Conservation (phyloP, 2,113 vertebrate species). For the Cricetomys ansorgei region DNA sequence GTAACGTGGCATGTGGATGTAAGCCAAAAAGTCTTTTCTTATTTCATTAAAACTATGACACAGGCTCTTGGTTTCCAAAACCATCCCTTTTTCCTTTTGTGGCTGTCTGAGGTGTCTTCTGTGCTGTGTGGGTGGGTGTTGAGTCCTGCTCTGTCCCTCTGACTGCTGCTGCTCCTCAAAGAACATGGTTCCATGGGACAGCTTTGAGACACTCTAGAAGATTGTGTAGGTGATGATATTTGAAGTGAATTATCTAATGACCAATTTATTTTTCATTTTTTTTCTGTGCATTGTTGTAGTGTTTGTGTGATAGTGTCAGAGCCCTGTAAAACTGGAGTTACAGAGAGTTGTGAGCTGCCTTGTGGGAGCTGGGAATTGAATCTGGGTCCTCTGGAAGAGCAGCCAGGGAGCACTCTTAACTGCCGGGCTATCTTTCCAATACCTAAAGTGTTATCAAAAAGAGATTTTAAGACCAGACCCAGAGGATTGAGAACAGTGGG, state of each 20-base stretch:
- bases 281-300: too few species aligned
- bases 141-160: neutral
- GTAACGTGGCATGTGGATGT: conserved; percentile 58
- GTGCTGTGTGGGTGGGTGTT: neutral
- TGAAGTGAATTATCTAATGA: neutral
- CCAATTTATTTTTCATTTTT: too few species aligned
- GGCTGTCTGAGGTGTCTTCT: neutral
- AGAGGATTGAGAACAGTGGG: neutral
- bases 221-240: neutral
- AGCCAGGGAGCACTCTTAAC: too few species aligned
- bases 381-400: too few species aligned
- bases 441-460: too few species aligned
- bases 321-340: too few species aligned
- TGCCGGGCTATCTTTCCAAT: too few species aligned
- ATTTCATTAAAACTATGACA: conserved; percentile 70
- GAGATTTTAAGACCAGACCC: neutral
- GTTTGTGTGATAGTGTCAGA: too few species aligned
- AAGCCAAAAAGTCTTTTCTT: conserved; percentile 65
- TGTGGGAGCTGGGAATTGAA: too few species aligned
- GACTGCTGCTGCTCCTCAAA: neutral
- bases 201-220: neutral
- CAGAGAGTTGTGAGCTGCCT: too few species aligned
- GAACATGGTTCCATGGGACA: neutral
- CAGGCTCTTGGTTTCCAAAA: conserved; percentile 54
- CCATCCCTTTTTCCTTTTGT: neutral